Evolutionary conservation across 2,113 vertebrate species (phyloP).

Genomic region (Neotoma lepida): DNA sequence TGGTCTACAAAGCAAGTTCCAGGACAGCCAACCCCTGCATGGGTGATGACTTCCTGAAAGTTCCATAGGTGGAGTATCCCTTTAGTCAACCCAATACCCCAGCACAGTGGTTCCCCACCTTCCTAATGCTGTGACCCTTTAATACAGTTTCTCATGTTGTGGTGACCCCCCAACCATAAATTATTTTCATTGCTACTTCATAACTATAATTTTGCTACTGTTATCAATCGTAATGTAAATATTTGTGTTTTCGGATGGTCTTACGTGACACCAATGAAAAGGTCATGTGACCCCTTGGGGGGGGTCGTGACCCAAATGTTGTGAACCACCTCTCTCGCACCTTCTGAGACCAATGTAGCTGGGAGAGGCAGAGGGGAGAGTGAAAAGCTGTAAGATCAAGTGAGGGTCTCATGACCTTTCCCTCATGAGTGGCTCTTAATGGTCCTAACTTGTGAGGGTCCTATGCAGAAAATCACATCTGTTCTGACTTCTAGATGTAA

Average conservation of each 20-base stretch:
- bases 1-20: too few species aligned
- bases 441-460: not conserved
- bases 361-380: not conserved
- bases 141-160: not conserved
- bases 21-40: too few species aligned
- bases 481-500: not conserved
- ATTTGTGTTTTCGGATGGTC: too few species aligned
- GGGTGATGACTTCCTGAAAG: not conserved
- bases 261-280: too few species aligned
- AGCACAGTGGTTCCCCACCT: not conserved
- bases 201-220: not conserved
- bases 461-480: not conserved
- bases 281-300: too few species aligned
- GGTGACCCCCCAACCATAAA: not conserved
- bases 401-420: not conserved
- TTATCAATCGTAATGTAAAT: too few species aligned
- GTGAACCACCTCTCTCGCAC: not conserved
- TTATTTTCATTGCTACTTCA: not conserved
- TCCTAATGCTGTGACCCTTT: not conserved
- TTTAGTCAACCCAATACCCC: not conserved
- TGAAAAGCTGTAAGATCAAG: not conserved
- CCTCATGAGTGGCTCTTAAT: not conserved
- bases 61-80: too few species aligned
- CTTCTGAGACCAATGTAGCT: not conserved
- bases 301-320: too few species aligned